Evolutionary conservation across 2,888 invertebrate species (phyloP), one percentile per base, ranked within the genome.

Genomic region (Scaptomyza flava): DNA sequence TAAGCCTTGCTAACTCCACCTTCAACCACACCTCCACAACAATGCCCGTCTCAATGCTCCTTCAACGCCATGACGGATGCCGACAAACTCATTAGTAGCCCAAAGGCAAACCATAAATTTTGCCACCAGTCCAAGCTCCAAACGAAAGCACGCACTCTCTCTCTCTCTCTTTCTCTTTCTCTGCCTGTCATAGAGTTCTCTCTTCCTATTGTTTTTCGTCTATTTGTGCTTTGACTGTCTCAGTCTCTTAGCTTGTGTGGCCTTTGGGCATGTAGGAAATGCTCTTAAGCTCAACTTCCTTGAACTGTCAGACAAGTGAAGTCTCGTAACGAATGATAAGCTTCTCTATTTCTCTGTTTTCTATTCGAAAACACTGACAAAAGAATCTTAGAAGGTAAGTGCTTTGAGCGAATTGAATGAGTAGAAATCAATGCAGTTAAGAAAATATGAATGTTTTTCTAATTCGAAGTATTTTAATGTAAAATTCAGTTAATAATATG

Each of bases 51-150:
- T 42, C 66, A 51, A 27, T 17, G 53, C 59, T 38, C 45, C 50
- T 58, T 45, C 33, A 27, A 27, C 57, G 30, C 52, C 50, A 56
- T 71, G 76, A 84, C 75, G 79, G 85, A 79, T 77, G 82, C 82
- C 85, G 82, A 82, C 82, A 87, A 82, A 87, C 87, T 82, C 82
- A 82, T 82, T 82, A 82, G 87, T 81, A 79, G 82, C 82, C 81
- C 81, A 74, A 60, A 67, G 79, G 71, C 82, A 81, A 87, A 69
- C 72, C 79, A 82, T 82, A 82, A 82, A 82, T 82, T 38, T 82
- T 84, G 54, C 73, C 71, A 83, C 65, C 68, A 68, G 81, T 67
- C 65, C 64, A 57, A 53, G 64, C 60, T 65, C 67, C 54, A 62
- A 74, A 80, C 53, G 56, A 68, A 47, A 56, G 45, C 51, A 47